phyloP scores from a whole-genome alignment of 2,888 invertebrate species.

The Ichneumoninae sp. region DNA sequence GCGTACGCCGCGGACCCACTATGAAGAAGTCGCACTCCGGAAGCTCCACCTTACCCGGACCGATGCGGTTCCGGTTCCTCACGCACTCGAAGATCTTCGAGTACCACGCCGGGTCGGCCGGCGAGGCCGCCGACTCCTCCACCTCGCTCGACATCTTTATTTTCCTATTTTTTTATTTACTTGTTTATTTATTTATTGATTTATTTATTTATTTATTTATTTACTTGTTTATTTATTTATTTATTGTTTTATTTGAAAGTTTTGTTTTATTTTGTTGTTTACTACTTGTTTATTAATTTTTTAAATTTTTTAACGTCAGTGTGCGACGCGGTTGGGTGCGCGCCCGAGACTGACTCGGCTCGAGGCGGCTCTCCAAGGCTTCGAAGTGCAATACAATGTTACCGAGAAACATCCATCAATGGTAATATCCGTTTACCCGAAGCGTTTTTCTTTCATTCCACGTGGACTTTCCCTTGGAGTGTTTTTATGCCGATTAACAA shows the following conservation, averaged over 20 bases:
- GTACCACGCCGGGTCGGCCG: constrained; percentile 74
- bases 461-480: constrained; percentile 46
- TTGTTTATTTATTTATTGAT: neutral
- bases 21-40: constrained; percentile 81
- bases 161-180: neutral
- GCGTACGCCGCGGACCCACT: constrained; percentile 78
- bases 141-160: constrained; percentile 66
- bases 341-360: neutral
- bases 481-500: constrained; percentile 23
- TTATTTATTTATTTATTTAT: neutral
- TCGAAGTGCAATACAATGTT: neutral
- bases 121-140: constrained; percentile 57
- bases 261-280: neutral
- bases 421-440: constrained; percentile 17
- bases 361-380: neutral
- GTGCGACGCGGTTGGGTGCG: neutral
- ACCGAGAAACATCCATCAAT: constrained; percentile 7
- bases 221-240: neutral
- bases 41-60: constrained; percentile 77
- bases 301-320: neutral
- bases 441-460: constrained; percentile 22
- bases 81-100: constrained; percentile 76
- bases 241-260: neutral
- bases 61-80: constrained; percentile 78
- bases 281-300: neutral